These are phyloP conservation scores for Phengaris alcon DNA, from an alignment of 2,888 invertebrate genomes.

Conservation along the genomic window DNA sequence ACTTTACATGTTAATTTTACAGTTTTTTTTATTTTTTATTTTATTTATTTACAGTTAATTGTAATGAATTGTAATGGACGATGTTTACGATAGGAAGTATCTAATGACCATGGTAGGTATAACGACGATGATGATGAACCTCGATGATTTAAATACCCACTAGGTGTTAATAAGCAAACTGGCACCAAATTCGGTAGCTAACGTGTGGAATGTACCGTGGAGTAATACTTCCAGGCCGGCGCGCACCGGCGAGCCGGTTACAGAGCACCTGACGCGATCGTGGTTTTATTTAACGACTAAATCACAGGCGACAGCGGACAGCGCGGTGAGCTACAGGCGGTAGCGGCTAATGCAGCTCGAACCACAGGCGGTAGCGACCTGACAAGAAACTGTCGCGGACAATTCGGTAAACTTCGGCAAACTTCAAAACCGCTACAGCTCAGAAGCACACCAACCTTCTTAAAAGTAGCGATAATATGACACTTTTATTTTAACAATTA, in stretches of 20 bases:
- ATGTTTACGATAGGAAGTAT: too few relatives aligned
- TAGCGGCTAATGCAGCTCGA: not conserved
- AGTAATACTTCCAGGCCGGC: constrained; percentile 29
- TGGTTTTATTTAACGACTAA: constrained; percentile 36
- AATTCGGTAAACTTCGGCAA: too few relatives aligned
- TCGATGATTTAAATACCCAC: constrained; percentile 14
- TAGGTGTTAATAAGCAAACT: constrained; percentile 30
- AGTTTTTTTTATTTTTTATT: too few relatives aligned
- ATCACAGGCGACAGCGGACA: constrained; percentile 1
- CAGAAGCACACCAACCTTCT: not conserved
- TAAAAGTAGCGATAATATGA: too few relatives aligned
- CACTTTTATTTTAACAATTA: too few relatives aligned
- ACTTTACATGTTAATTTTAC: too few relatives aligned
- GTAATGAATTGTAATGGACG: too few relatives aligned
- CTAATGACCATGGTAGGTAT: not conserved
- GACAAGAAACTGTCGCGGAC: not conserved
- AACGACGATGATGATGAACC: not conserved
- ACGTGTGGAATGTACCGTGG: constrained; percentile 30
- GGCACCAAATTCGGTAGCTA: constrained; percentile 39
- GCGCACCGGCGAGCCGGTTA: constrained; percentile 42
- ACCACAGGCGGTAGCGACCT: not conserved
- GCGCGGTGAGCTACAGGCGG: not conserved
- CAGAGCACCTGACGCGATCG: constrained; percentile 41
- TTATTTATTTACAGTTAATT: too few relatives aligned
- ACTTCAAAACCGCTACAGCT: too few relatives aligned